Evolutionary conservation across 2,113 vertebrate genomes (phyloP).

Genomic region (Verasper variegatus): DNA sequence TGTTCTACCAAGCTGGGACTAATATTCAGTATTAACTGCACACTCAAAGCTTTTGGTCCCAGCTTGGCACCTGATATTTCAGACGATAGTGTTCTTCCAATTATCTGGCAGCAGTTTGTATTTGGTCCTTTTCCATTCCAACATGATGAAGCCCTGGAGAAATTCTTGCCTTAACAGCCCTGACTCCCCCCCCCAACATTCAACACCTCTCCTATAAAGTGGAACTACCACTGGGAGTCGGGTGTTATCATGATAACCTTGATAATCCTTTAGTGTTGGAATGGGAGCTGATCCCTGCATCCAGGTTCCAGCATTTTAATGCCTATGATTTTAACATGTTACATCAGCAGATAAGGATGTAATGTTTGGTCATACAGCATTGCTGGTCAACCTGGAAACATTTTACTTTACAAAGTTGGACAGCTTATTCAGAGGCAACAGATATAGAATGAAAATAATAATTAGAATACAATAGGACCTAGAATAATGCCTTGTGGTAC

Average conservation of each 20-base stretch:
- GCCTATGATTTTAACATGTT: not conserved
- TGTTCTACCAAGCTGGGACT: too few species aligned
- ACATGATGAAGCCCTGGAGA: not conserved
- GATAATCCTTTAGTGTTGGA: not conserved
- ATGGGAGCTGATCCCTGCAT: too few species aligned
- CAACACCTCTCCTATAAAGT: conserved; percentile 2
- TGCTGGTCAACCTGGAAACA: too few species aligned
- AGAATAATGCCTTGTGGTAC: conserved; percentile 3
- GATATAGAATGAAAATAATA: not conserved
- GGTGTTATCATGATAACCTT: not conserved
- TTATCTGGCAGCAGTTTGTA: not conserved
- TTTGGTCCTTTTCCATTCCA: not conserved
- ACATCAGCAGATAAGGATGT: not conserved
- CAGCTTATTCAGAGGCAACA: too few species aligned
- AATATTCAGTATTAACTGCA: not conserved
- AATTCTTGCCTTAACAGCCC: not conserved
- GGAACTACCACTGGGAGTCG: not conserved
- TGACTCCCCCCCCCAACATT: not conserved
- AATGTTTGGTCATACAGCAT: not conserved
- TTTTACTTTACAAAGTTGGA: too few species aligned
- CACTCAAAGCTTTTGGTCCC: not conserved
- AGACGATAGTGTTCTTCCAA: not conserved
- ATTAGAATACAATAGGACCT: not conserved
- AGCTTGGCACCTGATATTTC: not conserved
- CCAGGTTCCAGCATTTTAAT: too few species aligned